A percentile compares a stretch with the other conserved stretches of the same genome.
Evolutionary conservation across 2,888 invertebrate genomes (phyloP).

Genomic region (Acleris holmiana): DNA sequence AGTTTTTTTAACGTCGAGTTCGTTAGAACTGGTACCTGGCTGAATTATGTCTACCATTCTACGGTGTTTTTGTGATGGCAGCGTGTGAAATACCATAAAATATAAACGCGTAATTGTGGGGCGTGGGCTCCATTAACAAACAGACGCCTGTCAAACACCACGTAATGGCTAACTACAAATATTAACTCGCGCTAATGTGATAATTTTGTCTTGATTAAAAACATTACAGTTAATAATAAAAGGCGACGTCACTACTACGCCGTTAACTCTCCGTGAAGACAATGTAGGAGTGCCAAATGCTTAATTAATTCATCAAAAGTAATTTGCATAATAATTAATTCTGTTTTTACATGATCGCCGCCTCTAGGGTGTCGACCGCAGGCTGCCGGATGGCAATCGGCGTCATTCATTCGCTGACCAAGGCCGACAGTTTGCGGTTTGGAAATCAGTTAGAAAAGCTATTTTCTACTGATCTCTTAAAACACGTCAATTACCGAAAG

Average conservation of each 20-base stretch:
- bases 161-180: conserved; percentile 21
- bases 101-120: conserved; percentile 49
- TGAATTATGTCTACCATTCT: conserved; percentile 61
- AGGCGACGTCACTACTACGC: conserved; percentile 5
- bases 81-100: conserved; percentile 58
- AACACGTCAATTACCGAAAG: neutral
- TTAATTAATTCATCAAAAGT: conserved; percentile 35
- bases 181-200: conserved; percentile 19
- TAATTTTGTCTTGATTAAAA: conserved; percentile 17
- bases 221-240: conserved; percentile 7
- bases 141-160: conserved; percentile 40
- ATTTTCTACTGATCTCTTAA: neutral
- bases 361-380: conserved; percentile 9
- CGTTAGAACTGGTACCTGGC: conserved; percentile 60
- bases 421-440: conserved; percentile 14
- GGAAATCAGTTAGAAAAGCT: conserved; percentile 15
- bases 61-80: conserved; percentile 53
- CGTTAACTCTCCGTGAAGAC: conserved; percentile 22
- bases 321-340: conserved; percentile 36
- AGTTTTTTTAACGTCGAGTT: conserved; percentile 59
- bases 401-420: conserved; percentile 8
- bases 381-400: conserved; percentile 7
- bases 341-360: conserved; percentile 21
- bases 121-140: conserved; percentile 42
- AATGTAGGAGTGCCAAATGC: conserved; percentile 39